A percentile compares a stretch with the other conserved stretches of the same genome.
Conservation (phyloP, 2,797 vertebrate genomes). For the Halcyon smyrnensis region DNA sequence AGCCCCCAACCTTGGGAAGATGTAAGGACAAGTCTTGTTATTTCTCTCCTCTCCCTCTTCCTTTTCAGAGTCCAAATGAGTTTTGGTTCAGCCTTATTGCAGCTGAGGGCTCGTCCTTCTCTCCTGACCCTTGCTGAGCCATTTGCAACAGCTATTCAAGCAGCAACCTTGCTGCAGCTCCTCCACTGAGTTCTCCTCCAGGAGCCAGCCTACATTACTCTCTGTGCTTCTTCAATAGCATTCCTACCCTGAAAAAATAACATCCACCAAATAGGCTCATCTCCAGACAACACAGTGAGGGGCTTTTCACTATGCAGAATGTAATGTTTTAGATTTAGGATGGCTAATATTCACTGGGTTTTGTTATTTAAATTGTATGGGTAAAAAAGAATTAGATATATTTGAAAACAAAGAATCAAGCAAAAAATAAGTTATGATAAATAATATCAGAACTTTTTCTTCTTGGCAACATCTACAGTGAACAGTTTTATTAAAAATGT, state of each 20-base stretch:
- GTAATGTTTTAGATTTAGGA: background rate
- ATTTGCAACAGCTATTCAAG: background rate
- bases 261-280: background rate
- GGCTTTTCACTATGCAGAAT: background rate
- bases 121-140: fast-evolving
- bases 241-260: background rate
- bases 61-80: background rate
- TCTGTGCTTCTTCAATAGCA: background rate
- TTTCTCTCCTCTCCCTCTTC: background rate
- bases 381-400: background rate
- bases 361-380: background rate
- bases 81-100: background rate
- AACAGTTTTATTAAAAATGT: background rate
- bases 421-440: background rate
- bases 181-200: background rate
- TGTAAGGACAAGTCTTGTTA: background rate
- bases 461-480: background rate
- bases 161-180: background rate
- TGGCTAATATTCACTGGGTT: background rate
- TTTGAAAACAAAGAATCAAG: background rate
- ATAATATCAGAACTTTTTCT: background rate
- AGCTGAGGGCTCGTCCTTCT: background rate
- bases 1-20: background rate
- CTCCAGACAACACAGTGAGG: background rate
- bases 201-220: fast-evolving